Evolutionary conservation across 2,888 invertebrate genomes (phyloP).

Genomic region (Drosophila meridionalis): DNA sequence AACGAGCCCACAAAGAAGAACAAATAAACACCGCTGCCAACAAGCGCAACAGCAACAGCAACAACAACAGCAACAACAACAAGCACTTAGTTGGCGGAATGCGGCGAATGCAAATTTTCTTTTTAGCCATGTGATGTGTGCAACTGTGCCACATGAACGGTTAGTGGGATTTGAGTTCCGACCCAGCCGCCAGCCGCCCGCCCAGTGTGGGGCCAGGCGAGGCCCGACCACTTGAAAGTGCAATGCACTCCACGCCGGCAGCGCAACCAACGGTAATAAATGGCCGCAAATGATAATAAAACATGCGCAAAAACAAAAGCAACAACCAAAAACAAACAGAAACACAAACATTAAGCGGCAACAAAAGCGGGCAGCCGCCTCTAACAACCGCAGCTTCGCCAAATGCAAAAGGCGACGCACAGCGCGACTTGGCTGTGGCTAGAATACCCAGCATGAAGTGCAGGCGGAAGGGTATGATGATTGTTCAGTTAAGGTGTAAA

Average conservation of each 20-base stretch:
- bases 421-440: background rate
- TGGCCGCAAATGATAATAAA: slow-evolving; percentile 68
- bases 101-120: slow-evolving; percentile 19
- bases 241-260: slow-evolving; percentile 59
- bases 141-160: slow-evolving; percentile 63
- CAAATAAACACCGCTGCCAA: slow-evolving; percentile 16
- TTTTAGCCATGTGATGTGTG: slow-evolving; percentile 44
- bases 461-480: background rate
- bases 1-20: background rate
- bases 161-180: slow-evolving; percentile 41
- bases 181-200: slow-evolving; percentile 1
- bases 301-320: slow-evolving; percentile 44
- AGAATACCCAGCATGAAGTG: background rate
- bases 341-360: slow-evolving; percentile 43
- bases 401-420: slow-evolving; percentile 15
- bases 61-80: background rate
- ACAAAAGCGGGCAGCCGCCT: slow-evolving; percentile 29
- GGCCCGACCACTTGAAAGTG: slow-evolving; percentile 61
- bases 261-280: slow-evolving; percentile 61
- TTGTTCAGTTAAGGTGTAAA: too few species aligned
- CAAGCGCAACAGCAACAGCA: background rate
- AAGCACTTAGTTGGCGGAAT: slow-evolving; percentile 9
- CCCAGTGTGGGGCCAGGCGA: background rate
- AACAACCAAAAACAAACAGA: background rate
- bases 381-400: slow-evolving; percentile 35